Evolutionary conservation across 53 echinoderm and acorn worm genomes (phyloP).

Genomic region (Pentamera pediparva): DNA sequence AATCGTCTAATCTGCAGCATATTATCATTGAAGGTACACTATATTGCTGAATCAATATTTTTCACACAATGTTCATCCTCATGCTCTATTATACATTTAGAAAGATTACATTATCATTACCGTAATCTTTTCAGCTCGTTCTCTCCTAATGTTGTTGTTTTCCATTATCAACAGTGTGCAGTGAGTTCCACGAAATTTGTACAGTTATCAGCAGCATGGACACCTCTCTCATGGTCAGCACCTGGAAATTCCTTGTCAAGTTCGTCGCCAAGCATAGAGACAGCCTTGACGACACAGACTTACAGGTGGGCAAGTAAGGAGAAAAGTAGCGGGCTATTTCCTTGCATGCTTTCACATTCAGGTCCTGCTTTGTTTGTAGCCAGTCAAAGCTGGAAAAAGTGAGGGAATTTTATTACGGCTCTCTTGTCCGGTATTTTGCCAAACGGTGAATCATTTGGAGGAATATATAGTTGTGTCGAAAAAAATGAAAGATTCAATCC

Average conservation of each 20-base stretch:
- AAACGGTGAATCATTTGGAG: no score
- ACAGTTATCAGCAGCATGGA: constrained; percentile 84
- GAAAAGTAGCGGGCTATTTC: constrained; percentile 77
- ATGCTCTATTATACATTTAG: no score
- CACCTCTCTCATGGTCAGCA: constrained; percentile 63
- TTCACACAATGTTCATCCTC: no score
- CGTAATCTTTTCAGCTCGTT: background rate
- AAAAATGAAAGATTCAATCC: no score
- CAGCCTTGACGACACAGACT: constrained; percentile 20
- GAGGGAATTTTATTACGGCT: no score
- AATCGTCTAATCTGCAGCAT: no score
- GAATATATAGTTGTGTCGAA: no score
- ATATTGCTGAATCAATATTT: no score
- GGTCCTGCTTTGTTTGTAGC: background rate
- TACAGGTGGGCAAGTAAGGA: constrained; percentile 36
- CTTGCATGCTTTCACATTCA: constrained; percentile 82
- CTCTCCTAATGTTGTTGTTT: background rate
- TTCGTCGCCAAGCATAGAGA: constrained; percentile 74
- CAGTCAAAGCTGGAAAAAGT: no score
- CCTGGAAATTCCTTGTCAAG: constrained; percentile 84
- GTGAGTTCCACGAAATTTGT: constrained; percentile 74
- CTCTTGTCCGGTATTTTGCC: no score
- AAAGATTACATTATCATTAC: background rate
- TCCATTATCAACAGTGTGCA: constrained; percentile 50
- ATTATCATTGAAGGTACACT: no score